A percentile compares a stretch with the other conserved stretches of the same genome.
Evolutionary conservation across 2,797 vertebrate genomes (phyloP).

Genomic region (Synaphobranchus kaupii): DNA sequence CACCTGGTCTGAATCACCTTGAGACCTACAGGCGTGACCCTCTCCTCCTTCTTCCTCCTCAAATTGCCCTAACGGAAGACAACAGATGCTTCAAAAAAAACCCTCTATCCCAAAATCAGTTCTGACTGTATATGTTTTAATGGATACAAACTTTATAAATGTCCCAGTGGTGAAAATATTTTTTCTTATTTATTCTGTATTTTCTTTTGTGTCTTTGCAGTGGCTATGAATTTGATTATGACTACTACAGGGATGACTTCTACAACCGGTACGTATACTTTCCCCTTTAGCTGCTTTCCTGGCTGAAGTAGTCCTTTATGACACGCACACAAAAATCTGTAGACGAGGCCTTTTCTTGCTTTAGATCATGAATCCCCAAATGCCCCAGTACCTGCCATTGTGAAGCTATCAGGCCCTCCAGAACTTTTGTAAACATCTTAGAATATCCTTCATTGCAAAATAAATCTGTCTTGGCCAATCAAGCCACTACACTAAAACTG

Average conservation of each 20-base stretch:
- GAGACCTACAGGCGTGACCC: too few species aligned
- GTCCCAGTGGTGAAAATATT: not conserved
- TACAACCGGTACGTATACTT: constrained; percentile 88
- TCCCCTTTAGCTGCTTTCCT: not conserved
- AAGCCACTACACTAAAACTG: too few species aligned
- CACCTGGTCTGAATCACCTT: not conserved
- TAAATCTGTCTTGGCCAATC: not conserved
- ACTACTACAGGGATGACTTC: constrained; percentile 99
- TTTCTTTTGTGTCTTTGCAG: constrained; percentile 60
- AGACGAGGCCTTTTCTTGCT: not conserved
- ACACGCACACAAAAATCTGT: not conserved
- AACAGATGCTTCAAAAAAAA: too few species aligned
- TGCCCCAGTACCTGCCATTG: too few species aligned
- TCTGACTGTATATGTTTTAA: too few species aligned
- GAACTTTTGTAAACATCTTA: too few species aligned
- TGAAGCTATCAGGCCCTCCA: too few species aligned
- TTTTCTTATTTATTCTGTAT: not conserved
- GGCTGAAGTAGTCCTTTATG: not conserved
- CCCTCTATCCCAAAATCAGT: too few species aligned
- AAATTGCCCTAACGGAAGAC: too few species aligned
- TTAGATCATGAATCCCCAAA: too few species aligned
- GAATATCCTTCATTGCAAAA: not conserved
- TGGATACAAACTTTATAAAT: not conserved
- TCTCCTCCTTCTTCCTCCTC: too few species aligned
- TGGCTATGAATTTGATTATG: constrained; percentile 97